Evolutionary conservation across 2,888 invertebrate species (phyloP).

Genomic region (Calephelis perditalis): DNA sequence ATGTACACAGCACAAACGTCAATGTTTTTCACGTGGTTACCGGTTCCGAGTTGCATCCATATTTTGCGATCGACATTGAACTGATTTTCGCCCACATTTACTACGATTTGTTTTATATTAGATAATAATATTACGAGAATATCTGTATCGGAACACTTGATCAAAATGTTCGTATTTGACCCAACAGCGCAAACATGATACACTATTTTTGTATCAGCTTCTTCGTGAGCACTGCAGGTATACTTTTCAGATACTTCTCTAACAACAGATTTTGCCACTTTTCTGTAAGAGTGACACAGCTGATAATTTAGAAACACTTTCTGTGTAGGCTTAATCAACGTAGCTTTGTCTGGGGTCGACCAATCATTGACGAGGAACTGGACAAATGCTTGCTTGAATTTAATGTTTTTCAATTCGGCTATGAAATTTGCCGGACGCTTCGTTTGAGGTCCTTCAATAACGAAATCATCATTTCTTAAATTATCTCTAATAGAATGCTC

Average conservation of each 20-base stretch:
- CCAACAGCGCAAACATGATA: slow-evolving; percentile 20
- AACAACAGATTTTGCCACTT: slow-evolving; percentile 14
- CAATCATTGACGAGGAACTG: slow-evolving; percentile 18
- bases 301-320: slow-evolving; percentile 15
- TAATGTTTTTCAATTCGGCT: slow-evolving; percentile 17
- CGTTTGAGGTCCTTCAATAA: slow-evolving; percentile 19
- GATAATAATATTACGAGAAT: slow-evolving; percentile 19
- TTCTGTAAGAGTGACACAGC: slow-evolving; percentile 4
- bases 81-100: slow-evolving; percentile 17
- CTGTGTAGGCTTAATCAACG: slow-evolving; percentile 17
- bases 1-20: slow-evolving; percentile 24
- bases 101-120: slow-evolving; percentile 17
- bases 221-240: slow-evolving; percentile 21
- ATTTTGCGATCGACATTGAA: slow-evolving; percentile 18
- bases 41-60: slow-evolving; percentile 18
- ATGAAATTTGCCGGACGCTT: slow-evolving; percentile 17
- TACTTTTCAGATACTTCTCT: slow-evolving; percentile 17
- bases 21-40: slow-evolving; percentile 25
- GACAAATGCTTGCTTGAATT: slow-evolving; percentile 19
- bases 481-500: slow-evolving; percentile 18
- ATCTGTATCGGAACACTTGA: slow-evolving; percentile 22
- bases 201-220: slow-evolving; percentile 19
- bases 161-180: slow-evolving; percentile 16
- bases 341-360: slow-evolving; percentile 15
- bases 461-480: slow-evolving; percentile 18